Conservation (phyloP, 2,888 invertebrate species). For the Dorcus hopei region DNA sequence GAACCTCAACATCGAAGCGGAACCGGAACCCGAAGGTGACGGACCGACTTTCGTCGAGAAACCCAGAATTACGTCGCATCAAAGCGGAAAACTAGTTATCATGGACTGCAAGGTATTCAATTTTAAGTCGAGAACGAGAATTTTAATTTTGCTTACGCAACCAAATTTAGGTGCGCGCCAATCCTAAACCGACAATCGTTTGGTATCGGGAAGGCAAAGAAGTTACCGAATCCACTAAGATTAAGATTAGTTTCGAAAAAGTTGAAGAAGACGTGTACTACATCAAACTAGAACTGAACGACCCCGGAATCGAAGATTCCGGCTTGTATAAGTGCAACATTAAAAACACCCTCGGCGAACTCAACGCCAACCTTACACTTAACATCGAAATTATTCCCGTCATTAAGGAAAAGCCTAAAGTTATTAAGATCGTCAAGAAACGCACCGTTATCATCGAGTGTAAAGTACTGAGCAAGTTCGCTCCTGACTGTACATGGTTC, state of each 20-base stretch:
- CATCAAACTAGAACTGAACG: slow-evolving; percentile 80
- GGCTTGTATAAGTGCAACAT: slow-evolving; percentile 98
- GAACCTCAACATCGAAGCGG: slow-evolving; percentile 95
- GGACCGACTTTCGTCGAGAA: slow-evolving; percentile 93
- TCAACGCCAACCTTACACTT: slow-evolving; percentile 93
- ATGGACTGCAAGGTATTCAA: slow-evolving; percentile 77
- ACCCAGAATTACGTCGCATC: slow-evolving; percentile 81
- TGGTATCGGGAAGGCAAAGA: slow-evolving; percentile 81
- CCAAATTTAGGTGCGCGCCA: slow-evolving; percentile 56
- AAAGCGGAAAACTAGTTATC: slow-evolving; percentile 77
- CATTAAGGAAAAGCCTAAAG: slow-evolving; percentile 88
- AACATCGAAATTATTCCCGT: slow-evolving; percentile 98
- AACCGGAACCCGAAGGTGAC: slow-evolving; percentile 88
- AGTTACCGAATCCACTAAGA: slow-evolving; percentile 77
- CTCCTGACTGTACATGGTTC: slow-evolving; percentile 91
- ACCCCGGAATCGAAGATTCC: slow-evolving; percentile 93
- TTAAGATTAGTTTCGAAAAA: slow-evolving; percentile 69
- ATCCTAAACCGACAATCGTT: slow-evolving; percentile 74
- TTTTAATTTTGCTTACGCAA: not conserved
- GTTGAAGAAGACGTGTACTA: slow-evolving; percentile 81
- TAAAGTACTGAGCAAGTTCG: slow-evolving; percentile 88
- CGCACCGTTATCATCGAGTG: slow-evolving; percentile 92
- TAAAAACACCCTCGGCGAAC: slow-evolving; percentile 92
- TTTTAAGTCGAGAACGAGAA: not conserved
- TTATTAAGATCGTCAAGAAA: slow-evolving; percentile 88